These are phyloP conservation scores for Carcinoscorpius rotundicauda DNA, from an alignment of 1,140 invertebrate genomes.

Conservation along the genomic window DNA sequence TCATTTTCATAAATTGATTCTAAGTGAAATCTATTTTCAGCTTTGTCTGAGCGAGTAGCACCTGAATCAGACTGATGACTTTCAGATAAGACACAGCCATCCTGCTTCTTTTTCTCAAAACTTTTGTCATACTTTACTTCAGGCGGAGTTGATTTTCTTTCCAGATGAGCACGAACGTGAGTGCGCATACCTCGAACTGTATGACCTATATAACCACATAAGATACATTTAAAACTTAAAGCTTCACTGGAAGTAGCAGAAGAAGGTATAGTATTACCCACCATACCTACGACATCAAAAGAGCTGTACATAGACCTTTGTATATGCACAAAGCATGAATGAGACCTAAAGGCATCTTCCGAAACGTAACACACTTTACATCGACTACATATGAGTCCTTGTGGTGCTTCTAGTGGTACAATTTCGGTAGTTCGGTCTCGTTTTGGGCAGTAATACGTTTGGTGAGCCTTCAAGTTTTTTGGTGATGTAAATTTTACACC, in stretches of 20 bases:
- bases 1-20: too few relatives aligned
- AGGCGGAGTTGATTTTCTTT: slow-evolving; percentile 61
- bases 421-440: slow-evolving; percentile 27
- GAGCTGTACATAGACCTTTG: slow-evolving; percentile 83
- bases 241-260: slow-evolving; percentile 75
- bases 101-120: too few relatives aligned
- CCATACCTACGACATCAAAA: slow-evolving; percentile 51
- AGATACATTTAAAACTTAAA: slow-evolving; percentile 77
- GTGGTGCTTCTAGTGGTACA: too few relatives aligned
- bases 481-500: slow-evolving; percentile 89
- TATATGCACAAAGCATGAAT: slow-evolving; percentile 38
- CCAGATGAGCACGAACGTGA: slow-evolving; percentile 91
- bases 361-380: slow-evolving; percentile 34
- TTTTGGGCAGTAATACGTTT: slow-evolving; percentile 85
- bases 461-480: slow-evolving; percentile 84
- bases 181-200: slow-evolving; percentile 88
- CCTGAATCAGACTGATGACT: too few relatives aligned
- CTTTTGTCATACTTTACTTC: slow-evolving; percentile 58
- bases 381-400: slow-evolving; percentile 31
- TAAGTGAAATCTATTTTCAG: too few relatives aligned
- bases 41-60: too few relatives aligned
- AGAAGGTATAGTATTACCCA: slow-evolving; percentile 51
- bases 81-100: too few relatives aligned
- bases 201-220: slow-evolving; percentile 93
- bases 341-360: slow-evolving; percentile 33